A percentile compares a stretch with the other conserved stretches of the same genome.
phyloP scores from a whole-genome alignment of 2,888 invertebrate species.

The Scaptomyza tumidula region DNA sequence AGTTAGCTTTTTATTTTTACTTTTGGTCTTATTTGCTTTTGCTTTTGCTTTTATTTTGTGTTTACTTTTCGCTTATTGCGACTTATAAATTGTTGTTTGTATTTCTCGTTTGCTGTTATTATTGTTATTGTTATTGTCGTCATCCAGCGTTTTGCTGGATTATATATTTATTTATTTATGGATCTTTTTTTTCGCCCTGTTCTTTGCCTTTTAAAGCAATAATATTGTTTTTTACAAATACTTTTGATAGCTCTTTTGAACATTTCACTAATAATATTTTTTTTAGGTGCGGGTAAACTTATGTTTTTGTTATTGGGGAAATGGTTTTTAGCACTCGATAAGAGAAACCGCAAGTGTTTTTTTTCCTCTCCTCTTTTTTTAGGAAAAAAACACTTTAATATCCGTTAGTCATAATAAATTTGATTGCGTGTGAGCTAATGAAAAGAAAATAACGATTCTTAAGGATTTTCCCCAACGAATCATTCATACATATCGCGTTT shows the following conservation, averaged over 20 bases:
- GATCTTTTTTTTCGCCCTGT: slow-evolving; percentile 21
- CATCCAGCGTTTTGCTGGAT: slow-evolving; percentile 42
- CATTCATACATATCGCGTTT: not conserved
- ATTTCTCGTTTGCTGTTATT: slow-evolving; percentile 17
- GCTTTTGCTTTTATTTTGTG: slow-evolving; percentile 40
- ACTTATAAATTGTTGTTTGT: slow-evolving; percentile 68
- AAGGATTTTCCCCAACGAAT: slow-evolving; percentile 31
- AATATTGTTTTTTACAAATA: slow-evolving; percentile 39
- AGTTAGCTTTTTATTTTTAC: slow-evolving; percentile 5
- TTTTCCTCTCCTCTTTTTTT: too few species aligned
- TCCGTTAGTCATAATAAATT: slow-evolving; percentile 22
- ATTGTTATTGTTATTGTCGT: slow-evolving; percentile 25
- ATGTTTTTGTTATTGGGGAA: slow-evolving; percentile 35
- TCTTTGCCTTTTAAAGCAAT: slow-evolving; percentile 44
- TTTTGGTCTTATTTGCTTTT: slow-evolving; percentile 9
- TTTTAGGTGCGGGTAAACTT: slow-evolving; percentile 33
- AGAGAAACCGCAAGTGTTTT: slow-evolving; percentile 39
- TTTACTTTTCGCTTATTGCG: slow-evolving; percentile 76
- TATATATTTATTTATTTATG: slow-evolving; percentile 43
- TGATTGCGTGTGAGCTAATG: slow-evolving; percentile 26
- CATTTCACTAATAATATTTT: slow-evolving; percentile 1
- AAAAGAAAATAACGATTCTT: slow-evolving; percentile 10
- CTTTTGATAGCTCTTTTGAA: slow-evolving; percentile 19
- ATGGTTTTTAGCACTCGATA: slow-evolving; percentile 33
- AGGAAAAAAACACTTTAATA: slow-evolving; percentile 5